Evolutionary conservation across 2,888 invertebrate genomes (phyloP), one percentile per base, ranked within the genome.

Genomic region (Pheosia gnoma): DNA sequence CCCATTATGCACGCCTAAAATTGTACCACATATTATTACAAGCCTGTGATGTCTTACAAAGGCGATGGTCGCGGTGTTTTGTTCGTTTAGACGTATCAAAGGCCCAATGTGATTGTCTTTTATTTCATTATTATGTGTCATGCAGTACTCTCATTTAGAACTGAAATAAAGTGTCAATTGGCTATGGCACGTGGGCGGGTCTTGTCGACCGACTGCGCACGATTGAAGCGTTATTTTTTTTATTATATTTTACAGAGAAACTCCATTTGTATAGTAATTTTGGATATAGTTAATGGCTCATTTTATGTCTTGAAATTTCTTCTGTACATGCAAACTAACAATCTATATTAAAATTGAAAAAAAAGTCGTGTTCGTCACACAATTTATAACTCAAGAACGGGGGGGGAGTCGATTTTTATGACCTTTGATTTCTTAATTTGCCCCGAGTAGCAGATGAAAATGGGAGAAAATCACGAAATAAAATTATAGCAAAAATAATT

Each of bases 31-130:
- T 69, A 67, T 71, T 68, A 74, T 62, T 68, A 65, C 60, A 61
- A 67, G 60, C 60, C 59, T 58, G 63, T 58, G 66, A 61, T 58
- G 57, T 54, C 56, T 60, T 65, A 67, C 71, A 72, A 74, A 71
- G 59, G 66, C 68, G 57, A 71, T 69, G 61, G 74, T 61, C 59
- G 72, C 65, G 75, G 63, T 60, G 74, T 83, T 80, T 83, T 81
- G 78, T 80, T 81, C 78, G 62, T 75, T 74, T 76, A 63, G 60
- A 59, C 63, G 70, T 81, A 84, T 84, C 84, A 84, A 84, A 84
- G 84, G 65, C 11, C 38, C 62, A 54, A 45, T 60, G 25, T 25
- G 25, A 69, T 74, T 73, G 75, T 76, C 72, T 71, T 77, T 75
- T 75, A 75, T 74, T 78, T 82, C 70, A 80, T 77, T 79, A 78